A percentile compares a stretch with the other conserved stretches of the same genome.
Conservation (phyloP, 2,113 vertebrate genomes). For the Serinus canaria region DNA sequence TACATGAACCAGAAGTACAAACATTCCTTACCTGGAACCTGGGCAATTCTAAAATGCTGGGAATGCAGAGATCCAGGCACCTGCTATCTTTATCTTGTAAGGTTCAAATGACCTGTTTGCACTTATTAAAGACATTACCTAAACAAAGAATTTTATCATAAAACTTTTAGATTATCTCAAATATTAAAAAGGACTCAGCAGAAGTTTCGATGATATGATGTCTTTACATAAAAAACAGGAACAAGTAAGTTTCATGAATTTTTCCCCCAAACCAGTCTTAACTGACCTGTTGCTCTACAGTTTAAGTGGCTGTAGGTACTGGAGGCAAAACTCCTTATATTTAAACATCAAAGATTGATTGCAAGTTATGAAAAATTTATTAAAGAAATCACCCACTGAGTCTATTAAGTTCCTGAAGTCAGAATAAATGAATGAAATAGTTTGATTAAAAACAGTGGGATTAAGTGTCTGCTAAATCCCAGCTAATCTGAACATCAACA, state of each 20-base stretch:
- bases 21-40: not conserved
- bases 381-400: not conserved
- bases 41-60: not conserved
- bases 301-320: not conserved
- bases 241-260: fast-evolving
- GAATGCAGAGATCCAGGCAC: not conserved
- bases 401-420: not conserved
- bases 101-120: not conserved
- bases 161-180: not conserved
- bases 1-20: not conserved
- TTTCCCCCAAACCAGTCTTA: not conserved
- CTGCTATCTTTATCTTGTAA: fast-evolving
- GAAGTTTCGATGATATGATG: not conserved
- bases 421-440: not conserved
- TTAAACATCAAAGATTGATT: not conserved
- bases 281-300: not conserved
- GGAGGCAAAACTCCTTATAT: fast-evolving
- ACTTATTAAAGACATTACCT: not conserved
- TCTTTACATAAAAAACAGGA: not conserved
- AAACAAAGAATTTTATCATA: not conserved
- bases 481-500: not conserved
- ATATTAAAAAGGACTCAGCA: not conserved
- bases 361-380: not conserved
- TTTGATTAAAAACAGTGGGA: not conserved
- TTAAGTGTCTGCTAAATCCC: not conserved